Percentiles rank a stretch among this genome's conserved stretches.
phyloP scores from a whole-genome alignment of 2,113 vertebrate species.

The Pollachius pollachius region DNA sequence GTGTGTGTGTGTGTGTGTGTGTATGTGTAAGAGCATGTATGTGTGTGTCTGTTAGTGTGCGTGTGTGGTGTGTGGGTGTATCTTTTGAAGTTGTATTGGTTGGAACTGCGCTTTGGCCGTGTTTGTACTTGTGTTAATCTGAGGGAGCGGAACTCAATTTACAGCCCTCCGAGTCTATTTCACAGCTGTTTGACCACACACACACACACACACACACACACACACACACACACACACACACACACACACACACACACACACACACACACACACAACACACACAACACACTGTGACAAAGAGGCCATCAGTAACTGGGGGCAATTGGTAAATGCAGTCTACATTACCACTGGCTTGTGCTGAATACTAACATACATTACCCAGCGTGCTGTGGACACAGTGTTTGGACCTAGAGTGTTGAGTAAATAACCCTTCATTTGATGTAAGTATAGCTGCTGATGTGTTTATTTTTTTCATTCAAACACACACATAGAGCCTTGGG shows the following conservation, averaged over 20 bases:
- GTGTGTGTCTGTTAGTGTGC: conserved; percentile 2
- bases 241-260: conserved; percentile 14
- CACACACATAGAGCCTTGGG: no score
- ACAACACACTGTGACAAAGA: not conserved
- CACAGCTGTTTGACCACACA: conserved; percentile 62
- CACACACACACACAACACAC: not conserved
- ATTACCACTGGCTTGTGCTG: no score
- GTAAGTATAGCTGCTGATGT: no score
- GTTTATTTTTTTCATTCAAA: no score
- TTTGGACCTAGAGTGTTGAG: no score
- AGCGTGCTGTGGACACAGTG: no score
- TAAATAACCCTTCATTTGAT: no score
- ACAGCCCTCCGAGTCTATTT: conserved; percentile 58
- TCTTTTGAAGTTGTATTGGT: conserved; percentile 53
- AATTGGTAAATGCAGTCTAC: no score
- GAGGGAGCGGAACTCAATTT: conserved; percentile 64
- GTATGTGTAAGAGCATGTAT: conserved; percentile 10
- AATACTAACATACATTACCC: no score
- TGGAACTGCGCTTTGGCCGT: conserved; percentile 40
- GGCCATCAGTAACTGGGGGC: conserved; percentile 23
- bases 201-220: conserved; percentile 21
- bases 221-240: conserved; percentile 8
- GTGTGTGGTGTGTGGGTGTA: conserved; percentile 3
- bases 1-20: not conserved
- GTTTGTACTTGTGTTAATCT: conserved; percentile 64